A percentile compares a stretch with the other conserved stretches of the same genome.
phyloP scores from a whole-genome alignment of 1,140 invertebrate species.

The Cephus cinctus region DNA sequence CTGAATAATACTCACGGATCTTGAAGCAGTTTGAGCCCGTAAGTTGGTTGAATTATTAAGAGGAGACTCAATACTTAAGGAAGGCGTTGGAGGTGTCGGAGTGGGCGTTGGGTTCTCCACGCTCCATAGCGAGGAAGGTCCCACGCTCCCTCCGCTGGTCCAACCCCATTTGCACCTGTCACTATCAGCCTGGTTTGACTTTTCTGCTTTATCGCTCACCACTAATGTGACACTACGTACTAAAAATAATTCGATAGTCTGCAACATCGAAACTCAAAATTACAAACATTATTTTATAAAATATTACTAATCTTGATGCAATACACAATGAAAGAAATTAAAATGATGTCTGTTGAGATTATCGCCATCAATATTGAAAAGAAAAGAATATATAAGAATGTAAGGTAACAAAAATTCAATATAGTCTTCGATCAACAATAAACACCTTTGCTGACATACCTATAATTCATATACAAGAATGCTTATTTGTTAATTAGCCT shows the following conservation, averaged over 20 bases:
- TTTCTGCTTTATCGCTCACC: conserved; percentile 58
- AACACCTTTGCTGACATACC: no score
- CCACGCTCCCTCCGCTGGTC: conserved; percentile 49
- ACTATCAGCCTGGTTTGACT: conserved; percentile 27
- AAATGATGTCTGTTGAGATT: no score
- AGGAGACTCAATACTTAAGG: conserved; percentile 49
- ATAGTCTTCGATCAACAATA: no score
- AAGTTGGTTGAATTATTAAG: conserved; percentile 47
- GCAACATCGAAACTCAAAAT: no score
- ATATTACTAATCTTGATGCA: no score
- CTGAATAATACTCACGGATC: conserved; percentile 44
- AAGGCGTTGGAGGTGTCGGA: conserved; percentile 49
- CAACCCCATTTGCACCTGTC: conserved; percentile 50
- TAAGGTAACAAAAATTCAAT: no score
- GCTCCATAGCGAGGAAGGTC: conserved; percentile 47
- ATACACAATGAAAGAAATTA: no score
- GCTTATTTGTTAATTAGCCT: no score
- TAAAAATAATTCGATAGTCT: conserved; percentile 61
- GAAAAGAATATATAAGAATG: no score
- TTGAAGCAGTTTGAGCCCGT: conserved; percentile 49
- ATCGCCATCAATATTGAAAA: no score
- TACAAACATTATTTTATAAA: no score
- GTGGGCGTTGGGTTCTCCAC: conserved; percentile 46
- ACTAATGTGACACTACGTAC: conserved; percentile 59
- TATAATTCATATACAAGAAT: no score